Evolutionary conservation across 2,888 invertebrate genomes (phyloP), one percentile per base, ranked within the genome.

Genomic region (Acronicta alni): DNA sequence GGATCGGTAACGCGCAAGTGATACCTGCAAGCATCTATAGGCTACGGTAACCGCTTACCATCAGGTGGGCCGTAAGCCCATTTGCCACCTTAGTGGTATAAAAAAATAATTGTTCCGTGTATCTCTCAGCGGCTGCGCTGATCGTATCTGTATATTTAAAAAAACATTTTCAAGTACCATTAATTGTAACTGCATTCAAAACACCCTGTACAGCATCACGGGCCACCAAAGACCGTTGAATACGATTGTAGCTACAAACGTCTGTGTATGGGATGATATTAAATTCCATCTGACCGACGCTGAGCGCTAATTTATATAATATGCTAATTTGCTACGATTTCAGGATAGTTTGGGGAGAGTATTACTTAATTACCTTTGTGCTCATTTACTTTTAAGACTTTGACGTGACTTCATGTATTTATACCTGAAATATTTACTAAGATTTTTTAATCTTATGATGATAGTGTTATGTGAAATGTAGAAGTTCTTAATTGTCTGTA

Each of bases 201-300:
- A 48, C 91, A 86, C 0, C 79, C 90, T 88, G 79, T 92, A 85
- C 57, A 66, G 37, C 51, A 72, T 68, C 68, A 74, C 77, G 78
- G 79, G 83, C 83, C 82, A 85, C 83, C 84, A 84, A 84, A 85
- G 84, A 82, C 84, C 82, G 84, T 82, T 82, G 86, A 83, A 83
- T 86, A 83, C 86, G 87, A 88, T 87, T 88, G 88, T 88, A 87
- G 82, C 88, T 80, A 79, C 79, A 83, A 80, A 80, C 83, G 83
- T 83, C 88, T 88, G 87, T 87, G 84, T 88, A 89, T 89, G 89
- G 86, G 80, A 86, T 83, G 84, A 89, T 89, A 89, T 89, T 89
- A 89, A 89, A 89, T 89, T 89, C 89, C 89, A 68, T 81, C 87
- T 88, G 88, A 85, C 89, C 88, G 77, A 77, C 67, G 79, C 77